Conservation (phyloP, 64 coral and sea anemone species). For the Stichodactyla mertensii region DNA sequence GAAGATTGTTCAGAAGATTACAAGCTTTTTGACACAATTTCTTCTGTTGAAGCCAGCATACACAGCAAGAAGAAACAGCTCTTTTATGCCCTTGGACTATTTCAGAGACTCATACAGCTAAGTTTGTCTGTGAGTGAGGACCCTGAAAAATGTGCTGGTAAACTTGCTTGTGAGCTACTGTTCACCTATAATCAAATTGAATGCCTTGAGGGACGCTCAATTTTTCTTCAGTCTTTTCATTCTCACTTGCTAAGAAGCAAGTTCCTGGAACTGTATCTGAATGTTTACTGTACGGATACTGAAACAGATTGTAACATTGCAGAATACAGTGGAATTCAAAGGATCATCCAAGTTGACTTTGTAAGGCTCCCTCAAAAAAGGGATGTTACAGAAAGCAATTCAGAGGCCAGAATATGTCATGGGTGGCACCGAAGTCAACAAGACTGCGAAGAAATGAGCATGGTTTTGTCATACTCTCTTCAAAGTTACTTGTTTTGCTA, state of each 20-base stretch:
- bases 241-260: constrained; percentile 21
- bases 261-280: neutral
- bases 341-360: constrained; percentile 3
- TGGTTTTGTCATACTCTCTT: neutral
- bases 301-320: neutral
- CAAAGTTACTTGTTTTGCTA: constrained; percentile 24
- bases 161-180: neutral
- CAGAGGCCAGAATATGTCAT: neutral
- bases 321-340: neutral
- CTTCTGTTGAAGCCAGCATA: neutral
- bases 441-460: neutral
- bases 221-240: constrained; percentile 8
- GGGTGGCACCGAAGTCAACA: neutral
- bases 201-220: neutral
- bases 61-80: neutral
- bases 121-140: constrained; percentile 15
- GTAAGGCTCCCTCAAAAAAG: neutral
- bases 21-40: neutral
- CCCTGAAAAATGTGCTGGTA: neutral
- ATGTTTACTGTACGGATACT: neutral
- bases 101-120: constrained; percentile 17
- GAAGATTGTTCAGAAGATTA: neutral
- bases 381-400: neutral
- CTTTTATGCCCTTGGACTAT: neutral
- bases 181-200: neutral